These are phyloP conservation scores for Drosophila monieri DNA, from an alignment of 2,888 invertebrate genomes.

Conservation along the genomic window DNA sequence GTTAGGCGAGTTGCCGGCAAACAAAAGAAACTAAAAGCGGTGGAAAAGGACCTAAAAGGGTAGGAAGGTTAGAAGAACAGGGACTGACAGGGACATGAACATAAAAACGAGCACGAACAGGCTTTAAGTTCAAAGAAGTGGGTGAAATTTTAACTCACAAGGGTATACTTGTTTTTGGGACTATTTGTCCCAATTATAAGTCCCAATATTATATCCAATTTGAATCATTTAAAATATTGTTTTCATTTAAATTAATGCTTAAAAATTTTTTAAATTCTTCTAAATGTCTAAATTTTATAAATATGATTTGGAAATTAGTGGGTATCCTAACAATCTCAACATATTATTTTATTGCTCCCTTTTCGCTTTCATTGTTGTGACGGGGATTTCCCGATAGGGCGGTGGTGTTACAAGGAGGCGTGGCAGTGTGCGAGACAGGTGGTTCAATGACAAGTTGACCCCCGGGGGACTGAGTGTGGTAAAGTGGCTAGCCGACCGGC, in stretches of 20 bases:
- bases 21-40: conserved; percentile 11
- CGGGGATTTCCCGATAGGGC: conserved; percentile 35
- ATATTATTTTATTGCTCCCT: background rate
- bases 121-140: conserved; percentile 50
- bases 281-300: too few species aligned
- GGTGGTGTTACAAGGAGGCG: conserved; percentile 23
- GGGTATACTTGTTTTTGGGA: conserved; percentile 13
- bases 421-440: conserved; percentile 37
- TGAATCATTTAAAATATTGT: too few species aligned
- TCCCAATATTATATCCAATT: too few species aligned
- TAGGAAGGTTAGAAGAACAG: conserved; percentile 2
- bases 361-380: conserved; percentile 44
- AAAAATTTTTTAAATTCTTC: background rate
- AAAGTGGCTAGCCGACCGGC: conserved; percentile 6
- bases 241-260: too few species aligned
- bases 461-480: background rate
- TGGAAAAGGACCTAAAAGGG: background rate
- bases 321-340: background rate
- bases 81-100: conserved; percentile 33
- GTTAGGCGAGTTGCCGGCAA: conserved; percentile 21
- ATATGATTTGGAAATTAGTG: background rate
- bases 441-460: conserved; percentile 46
- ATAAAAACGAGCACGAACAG: conserved; percentile 28
- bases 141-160: conserved; percentile 28
- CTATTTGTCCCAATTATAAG: too few species aligned